These are phyloP conservation scores for Rallus limicola DNA, from an alignment of 2,113 vertebrate genomes.

Conservation along the genomic window DNA sequence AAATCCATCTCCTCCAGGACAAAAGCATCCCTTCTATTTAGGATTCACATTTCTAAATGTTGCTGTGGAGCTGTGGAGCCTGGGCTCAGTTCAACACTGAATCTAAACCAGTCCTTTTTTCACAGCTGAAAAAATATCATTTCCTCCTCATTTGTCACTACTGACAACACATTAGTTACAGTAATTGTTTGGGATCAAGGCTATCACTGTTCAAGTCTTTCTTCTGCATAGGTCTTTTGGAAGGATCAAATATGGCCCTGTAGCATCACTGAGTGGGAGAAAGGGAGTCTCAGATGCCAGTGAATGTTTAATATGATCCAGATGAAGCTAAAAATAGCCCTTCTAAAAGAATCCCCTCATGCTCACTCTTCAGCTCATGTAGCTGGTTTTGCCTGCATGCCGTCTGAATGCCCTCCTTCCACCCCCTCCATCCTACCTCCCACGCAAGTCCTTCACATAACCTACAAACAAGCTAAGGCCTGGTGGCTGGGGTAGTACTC, in stretches of 20 bases:
- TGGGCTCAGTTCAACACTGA: not conserved
- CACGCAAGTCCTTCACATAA: not conserved
- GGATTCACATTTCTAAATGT: not conserved
- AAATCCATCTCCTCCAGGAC: not conserved
- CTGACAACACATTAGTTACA: not conserved
- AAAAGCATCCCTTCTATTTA: not conserved
- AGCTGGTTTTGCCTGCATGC: not conserved
- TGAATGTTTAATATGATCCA: not conserved
- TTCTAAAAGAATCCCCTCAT: not conserved
- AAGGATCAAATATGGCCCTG: not conserved
- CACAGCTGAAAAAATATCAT: not conserved
- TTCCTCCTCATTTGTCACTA: slow-evolving; percentile 23
- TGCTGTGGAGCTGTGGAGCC: not conserved
- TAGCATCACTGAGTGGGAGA: not conserved
- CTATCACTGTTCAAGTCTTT: not conserved
- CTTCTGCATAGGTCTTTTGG: not conserved
- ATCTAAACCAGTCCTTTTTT: not conserved
- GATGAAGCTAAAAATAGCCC: not conserved
- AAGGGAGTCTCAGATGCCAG: not conserved
- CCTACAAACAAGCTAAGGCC: not conserved
- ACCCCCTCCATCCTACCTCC: not conserved
- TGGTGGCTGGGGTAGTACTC: not conserved
- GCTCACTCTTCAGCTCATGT: not conserved
- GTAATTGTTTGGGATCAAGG: not conserved
- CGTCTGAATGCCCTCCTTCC: not conserved